phyloP scores from a whole-genome alignment of 2,888 invertebrate species.

The Syritta pipiens region DNA sequence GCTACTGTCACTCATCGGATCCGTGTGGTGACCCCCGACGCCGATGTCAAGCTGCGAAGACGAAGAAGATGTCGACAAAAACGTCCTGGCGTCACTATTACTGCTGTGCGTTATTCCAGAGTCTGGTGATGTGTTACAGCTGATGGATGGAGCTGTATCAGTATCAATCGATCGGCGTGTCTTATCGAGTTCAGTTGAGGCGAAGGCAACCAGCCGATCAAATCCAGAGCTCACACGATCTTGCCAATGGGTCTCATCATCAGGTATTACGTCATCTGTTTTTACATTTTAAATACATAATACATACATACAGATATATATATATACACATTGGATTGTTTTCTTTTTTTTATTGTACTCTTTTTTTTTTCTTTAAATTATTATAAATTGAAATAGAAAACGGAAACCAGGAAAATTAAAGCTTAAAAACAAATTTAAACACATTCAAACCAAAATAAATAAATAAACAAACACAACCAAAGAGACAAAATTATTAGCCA shows the following conservation, averaged over 20 bases:
- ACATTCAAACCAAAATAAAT: neutral
- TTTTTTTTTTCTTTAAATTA: constrained; percentile 31
- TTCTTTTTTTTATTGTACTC: constrained; percentile 31
- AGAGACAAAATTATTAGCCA: neutral
- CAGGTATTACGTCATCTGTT: constrained; percentile 81
- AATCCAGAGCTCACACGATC: constrained; percentile 95
- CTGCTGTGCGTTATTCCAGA: constrained; percentile 90
- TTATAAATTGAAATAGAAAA: constrained; percentile 14
- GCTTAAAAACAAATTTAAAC: constrained; percentile 19
- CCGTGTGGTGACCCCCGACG: constrained; percentile 72
- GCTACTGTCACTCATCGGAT: constrained; percentile 75
- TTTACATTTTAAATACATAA: constrained; percentile 63
- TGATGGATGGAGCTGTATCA: constrained; percentile 80
- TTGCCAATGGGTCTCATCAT: constrained; percentile 93
- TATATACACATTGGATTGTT: constrained; percentile 50
- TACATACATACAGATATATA: constrained; percentile 63
- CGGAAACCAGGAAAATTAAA: constrained; percentile 39
- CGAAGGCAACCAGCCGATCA: constrained; percentile 95
- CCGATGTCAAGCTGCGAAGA: constrained; percentile 78
- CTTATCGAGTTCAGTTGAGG: constrained; percentile 93
- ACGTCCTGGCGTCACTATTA: constrained; percentile 78
- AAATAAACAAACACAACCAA: neutral
- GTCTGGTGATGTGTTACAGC: constrained; percentile 92
- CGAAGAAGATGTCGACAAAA: constrained; percentile 80
- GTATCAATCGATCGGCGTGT: constrained; percentile 90